These are phyloP conservation scores for Atrichornis clamosus DNA, from an alignment of 2,113 vertebrate genomes.

Conservation along the genomic window DNA sequence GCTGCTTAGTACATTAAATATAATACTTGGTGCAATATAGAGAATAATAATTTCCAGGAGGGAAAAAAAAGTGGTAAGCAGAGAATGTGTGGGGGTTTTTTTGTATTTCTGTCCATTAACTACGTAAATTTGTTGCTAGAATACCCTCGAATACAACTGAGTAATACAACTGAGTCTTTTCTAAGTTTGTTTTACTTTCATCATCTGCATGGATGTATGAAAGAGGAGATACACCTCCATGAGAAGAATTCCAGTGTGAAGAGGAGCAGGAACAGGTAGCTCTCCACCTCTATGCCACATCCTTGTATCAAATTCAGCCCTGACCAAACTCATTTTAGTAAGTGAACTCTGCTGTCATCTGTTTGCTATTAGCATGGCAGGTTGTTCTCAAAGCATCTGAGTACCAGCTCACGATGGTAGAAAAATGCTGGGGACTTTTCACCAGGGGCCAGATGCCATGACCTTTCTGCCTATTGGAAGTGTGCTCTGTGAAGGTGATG, in stretches of 20 bases:
- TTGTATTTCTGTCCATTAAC: background rate
- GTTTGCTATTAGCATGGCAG: background rate
- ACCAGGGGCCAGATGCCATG: background rate
- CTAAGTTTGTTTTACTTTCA: background rate
- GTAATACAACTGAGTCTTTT: background rate
- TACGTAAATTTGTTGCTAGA: background rate
- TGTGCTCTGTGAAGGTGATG: background rate
- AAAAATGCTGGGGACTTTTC: background rate
- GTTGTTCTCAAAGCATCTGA: background rate
- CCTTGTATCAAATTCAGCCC: background rate
- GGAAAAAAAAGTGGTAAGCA: accelerated
- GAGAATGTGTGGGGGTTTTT: background rate
- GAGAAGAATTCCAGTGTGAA: background rate
- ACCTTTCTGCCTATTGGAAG: background rate
- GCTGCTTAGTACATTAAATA: background rate
- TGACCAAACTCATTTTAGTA: background rate
- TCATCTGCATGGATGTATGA: background rate
- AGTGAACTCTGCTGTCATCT: background rate
- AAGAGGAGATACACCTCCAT: background rate
- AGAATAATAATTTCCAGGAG: background rate
- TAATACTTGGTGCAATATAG: background rate
- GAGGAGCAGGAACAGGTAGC: background rate
- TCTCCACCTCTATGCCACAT: background rate
- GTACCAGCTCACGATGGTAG: background rate
- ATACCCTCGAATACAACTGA: background rate